These are phyloP conservation scores for Lordiphosa mommai DNA, from an alignment of 1,140 invertebrate genomes.

Conservation along the genomic window DNA sequence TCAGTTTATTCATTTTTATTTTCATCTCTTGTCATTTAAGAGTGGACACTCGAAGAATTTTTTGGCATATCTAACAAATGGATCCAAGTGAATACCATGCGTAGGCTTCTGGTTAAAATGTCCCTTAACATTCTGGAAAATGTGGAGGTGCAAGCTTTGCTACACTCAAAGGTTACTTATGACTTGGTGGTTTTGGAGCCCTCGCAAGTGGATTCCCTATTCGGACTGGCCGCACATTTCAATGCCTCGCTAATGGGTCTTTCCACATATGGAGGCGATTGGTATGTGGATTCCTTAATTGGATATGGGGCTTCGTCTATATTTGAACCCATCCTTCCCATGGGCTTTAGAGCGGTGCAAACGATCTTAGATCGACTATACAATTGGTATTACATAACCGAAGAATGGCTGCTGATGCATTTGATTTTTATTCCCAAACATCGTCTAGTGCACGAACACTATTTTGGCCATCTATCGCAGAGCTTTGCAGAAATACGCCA, in stretches of 20 bases:
- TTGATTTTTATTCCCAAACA: no score
- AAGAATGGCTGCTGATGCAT: no score
- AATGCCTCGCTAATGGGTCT: slow-evolving; percentile 40
- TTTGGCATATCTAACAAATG: background rate
- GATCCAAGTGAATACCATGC: slow-evolving; percentile 8
- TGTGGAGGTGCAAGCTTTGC: slow-evolving; percentile 19
- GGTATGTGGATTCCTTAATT: slow-evolving; percentile 48
- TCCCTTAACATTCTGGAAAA: slow-evolving; percentile 28
- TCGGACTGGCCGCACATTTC: slow-evolving; percentile 38
- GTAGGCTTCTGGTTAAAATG: slow-evolving; percentile 19
- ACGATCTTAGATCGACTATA: no score
- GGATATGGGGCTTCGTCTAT: no score
- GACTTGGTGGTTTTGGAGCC: slow-evolving; percentile 48
- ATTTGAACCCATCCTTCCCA: no score
- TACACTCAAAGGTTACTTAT: slow-evolving; percentile 30
- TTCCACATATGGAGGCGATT: slow-evolving; percentile 38
- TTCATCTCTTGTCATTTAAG: background rate
- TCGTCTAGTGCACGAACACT: no score
- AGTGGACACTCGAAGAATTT: background rate
- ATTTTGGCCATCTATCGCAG: no score
- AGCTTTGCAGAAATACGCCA: slow-evolving; percentile 17
- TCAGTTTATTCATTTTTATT: no score
- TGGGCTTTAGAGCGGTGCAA: no score
- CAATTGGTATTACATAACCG: no score
- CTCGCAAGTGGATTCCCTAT: slow-evolving; percentile 24